phyloP scores from a whole-genome alignment of 2,797 vertebrate genomes.

The Eptatretus atami region DNA sequence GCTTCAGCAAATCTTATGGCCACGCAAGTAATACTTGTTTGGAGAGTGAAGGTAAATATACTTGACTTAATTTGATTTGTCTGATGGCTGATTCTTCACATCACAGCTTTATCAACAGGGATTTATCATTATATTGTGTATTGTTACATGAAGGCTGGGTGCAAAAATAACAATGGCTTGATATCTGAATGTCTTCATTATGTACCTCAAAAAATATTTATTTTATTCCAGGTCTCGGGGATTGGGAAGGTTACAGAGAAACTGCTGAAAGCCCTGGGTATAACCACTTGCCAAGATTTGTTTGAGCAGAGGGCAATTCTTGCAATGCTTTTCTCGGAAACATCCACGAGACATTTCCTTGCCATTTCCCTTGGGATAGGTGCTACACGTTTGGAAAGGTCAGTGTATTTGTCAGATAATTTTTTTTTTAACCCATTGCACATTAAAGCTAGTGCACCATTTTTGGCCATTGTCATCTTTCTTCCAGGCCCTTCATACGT shows the following conservation, averaged over 20 bases:
- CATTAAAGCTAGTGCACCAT: no score
- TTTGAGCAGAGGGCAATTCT: slow-evolving; percentile 51
- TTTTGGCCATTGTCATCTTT: no score
- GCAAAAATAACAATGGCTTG: no score
- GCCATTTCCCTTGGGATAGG: slow-evolving; percentile 52
- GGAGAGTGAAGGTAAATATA: slow-evolving; percentile 8
- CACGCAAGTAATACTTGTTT: not conserved
- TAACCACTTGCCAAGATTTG: slow-evolving; percentile 45
- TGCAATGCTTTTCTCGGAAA: slow-evolving; percentile 55
- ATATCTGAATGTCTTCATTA: no score
- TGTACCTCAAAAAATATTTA: no score
- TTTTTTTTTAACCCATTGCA: no score
- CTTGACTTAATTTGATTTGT: no score
- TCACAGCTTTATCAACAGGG: no score
- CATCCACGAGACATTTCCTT: slow-evolving; percentile 48
- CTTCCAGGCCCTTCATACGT: no score
- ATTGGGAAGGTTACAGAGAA: slow-evolving; percentile 93
- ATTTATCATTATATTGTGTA: no score
- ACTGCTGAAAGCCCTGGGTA: slow-evolving; percentile 45
- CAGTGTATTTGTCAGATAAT: slow-evolving; percentile 7
- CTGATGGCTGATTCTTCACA: no score
- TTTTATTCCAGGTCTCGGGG: slow-evolving; percentile 31
- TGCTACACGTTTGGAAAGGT: slow-evolving; percentile 44
- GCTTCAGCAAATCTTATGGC: not conserved
- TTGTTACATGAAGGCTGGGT: no score